Base-by-base conservation (phyloP, 92 coral and sea anemone species). In the Epizoanthus scotinus region DNA sequence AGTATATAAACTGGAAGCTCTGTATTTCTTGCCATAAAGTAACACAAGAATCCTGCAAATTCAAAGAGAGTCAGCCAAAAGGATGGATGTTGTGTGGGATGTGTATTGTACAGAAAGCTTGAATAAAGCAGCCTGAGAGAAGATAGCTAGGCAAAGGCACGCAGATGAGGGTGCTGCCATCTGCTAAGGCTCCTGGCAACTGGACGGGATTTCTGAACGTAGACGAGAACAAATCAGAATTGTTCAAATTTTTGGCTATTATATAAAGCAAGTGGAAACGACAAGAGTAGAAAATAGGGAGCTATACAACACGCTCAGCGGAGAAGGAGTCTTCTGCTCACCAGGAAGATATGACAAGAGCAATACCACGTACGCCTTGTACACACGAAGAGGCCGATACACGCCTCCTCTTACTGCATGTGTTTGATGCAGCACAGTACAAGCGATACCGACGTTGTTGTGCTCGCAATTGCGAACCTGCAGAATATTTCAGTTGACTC, bases 1-100 rank as follows among this genome's bases (percentile, higher is more conserved):
- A n/a, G n/a, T n/a, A n/a, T 67, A 68, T 68, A 18, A 68, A 68
- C 21, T 68, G 73, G 73, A 18, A 68, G 54, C 34, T 40, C 17
- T 68, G 73, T 42, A 29, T 68, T 7, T 68, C 38, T 29, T 68
- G 73, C 15, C 57, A 68, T 17, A 9, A 60, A 29, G 25, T n/a
- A 12, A 68, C 34, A 42, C 20, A 52, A 1, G 84, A 85, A 49
- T 38, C 80, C 84, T 24, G 79, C 88, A 24, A 69, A 78, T 50
- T 66, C 84, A 38, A 77, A 77, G 31, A 42, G 78, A 38, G 79
- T 13, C 75, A 1, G 83, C 78, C 47, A 73, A 57, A 44, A 78
- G 89, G 71, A 68, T 90, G 26, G 86, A 90, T 44, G 73, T 83
- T 21, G 71, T 79, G 8, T 86, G 90, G 93, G 88, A 89, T 77